Base-by-base conservation (phyloP, 2,113 vertebrate species). In the Helogale parvula region DNA sequence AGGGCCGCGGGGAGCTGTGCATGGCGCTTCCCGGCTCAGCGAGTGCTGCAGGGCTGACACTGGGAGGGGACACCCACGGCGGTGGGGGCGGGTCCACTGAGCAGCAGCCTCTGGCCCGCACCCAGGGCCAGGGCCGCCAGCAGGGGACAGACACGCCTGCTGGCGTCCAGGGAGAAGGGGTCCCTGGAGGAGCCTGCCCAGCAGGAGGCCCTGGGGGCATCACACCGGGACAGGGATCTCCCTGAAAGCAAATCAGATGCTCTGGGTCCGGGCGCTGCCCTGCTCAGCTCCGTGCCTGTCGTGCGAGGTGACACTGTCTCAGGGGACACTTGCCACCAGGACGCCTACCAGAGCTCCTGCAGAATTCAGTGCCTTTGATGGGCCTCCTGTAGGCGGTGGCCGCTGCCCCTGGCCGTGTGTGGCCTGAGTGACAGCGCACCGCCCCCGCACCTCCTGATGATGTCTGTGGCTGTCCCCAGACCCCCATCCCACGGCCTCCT, bases 1-100 rank as follows among this genome's bases (percentile, higher is more conserved):
- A 29, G n/a, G 82, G 23, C 4, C 3, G 15, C 10, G 14, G 4
- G 2, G 0, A 6, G 0, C 11, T 12, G 31, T 38, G 92, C 41
- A 54, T 16, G 1, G 13, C 5, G 25, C 74, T 47, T 47, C 72
- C 72, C 72, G 15, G 25, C 14, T 41, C 21, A 6, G 35, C 21
- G 13, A 14, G 71, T 14, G 71, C 35, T 29, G 41, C 41, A 4
- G 41, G 27, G 41, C 3, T 4, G 41, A 29, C 72, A 16, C 1
- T 13, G 25, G 4, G 38, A 0, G 7, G 54, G 17, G 54, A 19
- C 54, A 7, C 54, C 54, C 4, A 21, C 17, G 1, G 54, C n/a
- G 54, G 38, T 25, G 5, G 12, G 7, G 13, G 8, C 21, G 72
- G 25, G 72, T 7, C 41, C 72, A 7, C 38, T 1, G 14, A 7